phyloP scores from a whole-genome alignment of 2,113 vertebrate species.

The Phodopus roborovskii region DNA sequence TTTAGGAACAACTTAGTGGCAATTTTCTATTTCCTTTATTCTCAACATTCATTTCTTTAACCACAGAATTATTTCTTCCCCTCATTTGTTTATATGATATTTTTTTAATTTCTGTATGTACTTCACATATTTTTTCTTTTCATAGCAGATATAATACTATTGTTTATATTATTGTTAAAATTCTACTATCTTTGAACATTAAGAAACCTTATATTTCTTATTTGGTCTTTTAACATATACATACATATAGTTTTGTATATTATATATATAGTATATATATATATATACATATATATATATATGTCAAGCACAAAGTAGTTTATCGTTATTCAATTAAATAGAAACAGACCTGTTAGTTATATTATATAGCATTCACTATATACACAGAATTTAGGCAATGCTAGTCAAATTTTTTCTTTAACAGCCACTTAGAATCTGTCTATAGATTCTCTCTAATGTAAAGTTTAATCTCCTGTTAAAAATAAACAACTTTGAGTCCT shows the following conservation, averaged over 20 bases:
- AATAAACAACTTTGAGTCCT: not conserved
- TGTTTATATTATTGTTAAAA: not conserved
- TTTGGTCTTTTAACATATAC: not conserved
- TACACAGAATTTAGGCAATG: constrained; percentile 88
- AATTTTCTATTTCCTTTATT: not conserved
- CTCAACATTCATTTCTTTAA: not conserved
- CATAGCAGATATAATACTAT: not conserved
- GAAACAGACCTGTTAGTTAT: constrained; percentile 90
- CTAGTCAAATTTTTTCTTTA: constrained; percentile 62
- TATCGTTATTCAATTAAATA: constrained; percentile 92
- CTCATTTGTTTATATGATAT: not conserved
- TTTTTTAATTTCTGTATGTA: not conserved
- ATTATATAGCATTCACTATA: constrained; percentile 91
- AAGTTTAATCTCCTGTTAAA: not conserved
- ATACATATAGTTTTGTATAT: not conserved
- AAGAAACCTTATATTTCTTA: not conserved
- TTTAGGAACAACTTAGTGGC: not conserved
- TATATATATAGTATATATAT: not conserved
- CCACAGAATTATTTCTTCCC: not conserved
- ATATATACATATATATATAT: constrained; percentile 68
- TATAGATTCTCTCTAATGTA: not conserved
- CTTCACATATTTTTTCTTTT: not conserved
- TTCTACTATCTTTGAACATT: not conserved
- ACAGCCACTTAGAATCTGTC: not conserved
- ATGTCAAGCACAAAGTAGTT: constrained; percentile 89